phyloP scores from a whole-genome alignment of 2,113 vertebrate species.

The Climacteris rufus region DNA sequence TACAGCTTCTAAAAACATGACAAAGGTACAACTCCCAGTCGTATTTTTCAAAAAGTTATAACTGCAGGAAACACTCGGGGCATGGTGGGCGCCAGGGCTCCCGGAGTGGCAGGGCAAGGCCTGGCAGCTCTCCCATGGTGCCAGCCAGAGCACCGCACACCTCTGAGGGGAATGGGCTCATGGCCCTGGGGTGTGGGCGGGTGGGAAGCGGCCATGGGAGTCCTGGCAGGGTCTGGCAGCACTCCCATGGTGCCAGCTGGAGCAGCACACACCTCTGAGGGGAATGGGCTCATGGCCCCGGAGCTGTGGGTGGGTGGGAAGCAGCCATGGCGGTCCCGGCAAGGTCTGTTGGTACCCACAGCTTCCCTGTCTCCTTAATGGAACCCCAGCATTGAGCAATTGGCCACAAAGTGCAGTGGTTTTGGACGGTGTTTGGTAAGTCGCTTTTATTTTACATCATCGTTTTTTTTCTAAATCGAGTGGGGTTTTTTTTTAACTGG shows the following conservation, averaged over 20 bases:
- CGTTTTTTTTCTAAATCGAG: fast-evolving
- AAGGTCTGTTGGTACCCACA: not conserved
- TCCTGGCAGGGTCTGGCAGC: not conserved
- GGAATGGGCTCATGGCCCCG: fast-evolving
- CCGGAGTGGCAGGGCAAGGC: fast-evolving
- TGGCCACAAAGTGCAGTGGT: not conserved
- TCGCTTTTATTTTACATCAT: not conserved
- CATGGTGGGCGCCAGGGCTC: fast-evolving
- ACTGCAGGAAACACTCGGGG: not conserved
- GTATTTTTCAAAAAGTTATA: not conserved
- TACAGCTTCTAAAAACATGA: not conserved
- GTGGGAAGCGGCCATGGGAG: too few species aligned
- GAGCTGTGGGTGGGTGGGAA: not conserved
- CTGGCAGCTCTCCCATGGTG: not conserved
- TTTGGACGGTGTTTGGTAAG: not conserved
- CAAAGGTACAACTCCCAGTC: not conserved
- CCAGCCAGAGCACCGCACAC: fast-evolving
- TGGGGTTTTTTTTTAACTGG: not conserved
- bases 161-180: not conserved
- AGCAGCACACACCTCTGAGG: fast-evolving
- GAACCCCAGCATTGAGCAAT: not conserved
- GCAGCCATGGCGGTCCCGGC: fast-evolving
- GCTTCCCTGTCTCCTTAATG: not conserved
- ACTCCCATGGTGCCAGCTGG: fast-evolving
- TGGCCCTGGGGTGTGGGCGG: fast-evolving